Evolutionary conservation across 2,113 vertebrate genomes (phyloP).

Genomic region (Clarias macrocephalus): DNA sequence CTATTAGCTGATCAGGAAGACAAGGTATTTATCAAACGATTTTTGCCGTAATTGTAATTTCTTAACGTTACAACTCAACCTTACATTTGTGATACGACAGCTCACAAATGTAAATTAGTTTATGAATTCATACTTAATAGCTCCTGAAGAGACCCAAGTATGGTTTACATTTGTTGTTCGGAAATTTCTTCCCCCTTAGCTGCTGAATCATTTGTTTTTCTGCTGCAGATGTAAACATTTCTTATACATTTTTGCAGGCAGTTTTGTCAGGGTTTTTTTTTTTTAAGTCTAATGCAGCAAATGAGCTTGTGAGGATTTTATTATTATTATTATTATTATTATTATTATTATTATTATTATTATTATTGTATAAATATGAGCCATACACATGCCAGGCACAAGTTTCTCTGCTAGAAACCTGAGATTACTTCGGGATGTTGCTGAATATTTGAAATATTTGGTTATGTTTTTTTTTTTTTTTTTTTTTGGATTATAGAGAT

Average conservation of each 20-base stretch:
- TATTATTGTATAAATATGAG: not conserved
- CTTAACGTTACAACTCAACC: too few relatives aligned
- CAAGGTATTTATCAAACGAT: too few relatives aligned
- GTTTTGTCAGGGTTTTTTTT: not conserved
- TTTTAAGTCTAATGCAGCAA: not conserved
- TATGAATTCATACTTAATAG: not conserved
- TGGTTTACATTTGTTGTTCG: not conserved
- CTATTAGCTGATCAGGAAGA: too few relatives aligned
- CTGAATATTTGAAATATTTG: not conserved
- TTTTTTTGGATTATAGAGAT: not conserved
- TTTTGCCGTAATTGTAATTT: too few relatives aligned
- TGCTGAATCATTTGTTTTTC: not conserved
- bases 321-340: too few relatives aligned
- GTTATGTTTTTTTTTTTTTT: not conserved
- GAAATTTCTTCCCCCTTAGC: not conserved
- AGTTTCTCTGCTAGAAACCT: not conserved
- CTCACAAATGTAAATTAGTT: not conserved
- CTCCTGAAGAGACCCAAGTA: not conserved
- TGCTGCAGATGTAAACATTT: not conserved
- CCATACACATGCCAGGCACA: not conserved
- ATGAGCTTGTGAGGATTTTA: not conserved
- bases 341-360: not conserved
- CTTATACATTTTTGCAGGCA: not conserved
- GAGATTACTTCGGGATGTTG: not conserved
- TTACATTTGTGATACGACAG: too few relatives aligned